phyloP scores from a whole-genome alignment of 2,113 vertebrate species.

The Colistium nudipinnis region DNA sequence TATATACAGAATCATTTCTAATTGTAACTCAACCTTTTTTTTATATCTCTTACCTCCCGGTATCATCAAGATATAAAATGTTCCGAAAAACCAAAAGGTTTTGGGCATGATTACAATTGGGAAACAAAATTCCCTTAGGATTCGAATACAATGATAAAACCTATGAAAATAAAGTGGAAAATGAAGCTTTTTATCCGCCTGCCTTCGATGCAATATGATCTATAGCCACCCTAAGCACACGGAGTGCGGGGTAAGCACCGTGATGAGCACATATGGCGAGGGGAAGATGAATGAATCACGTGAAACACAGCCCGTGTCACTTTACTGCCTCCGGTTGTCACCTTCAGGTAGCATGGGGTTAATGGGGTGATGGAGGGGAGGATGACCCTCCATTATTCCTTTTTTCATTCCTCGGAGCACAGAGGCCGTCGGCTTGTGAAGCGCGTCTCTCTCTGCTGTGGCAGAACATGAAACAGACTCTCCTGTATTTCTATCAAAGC shows the following conservation, averaged over 20 bases:
- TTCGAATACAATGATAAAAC: neutral
- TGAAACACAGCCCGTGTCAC: slow-evolving; percentile 54
- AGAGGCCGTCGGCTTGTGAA: slow-evolving; percentile 21
- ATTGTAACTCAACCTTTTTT: neutral
- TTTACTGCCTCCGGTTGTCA: slow-evolving; percentile 56
- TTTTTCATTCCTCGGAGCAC: slow-evolving; percentile 35
- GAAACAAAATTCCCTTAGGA: slow-evolving; percentile 3
- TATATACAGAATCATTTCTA: neutral
- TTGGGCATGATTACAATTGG: neutral
- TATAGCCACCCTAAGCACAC: slow-evolving; percentile 29
- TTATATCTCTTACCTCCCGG: no score
- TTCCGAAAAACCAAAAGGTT: neutral
- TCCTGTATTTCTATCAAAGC: slow-evolving; percentile 51
- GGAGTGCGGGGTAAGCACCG: slow-evolving; percentile 28
- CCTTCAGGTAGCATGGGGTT: slow-evolving; percentile 62
- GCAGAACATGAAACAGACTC: slow-evolving; percentile 54
- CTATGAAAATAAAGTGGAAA: slow-evolving; percentile 12
- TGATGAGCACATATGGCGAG: slow-evolving; percentile 62
- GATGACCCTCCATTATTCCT: slow-evolving; percentile 34
- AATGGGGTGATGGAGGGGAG: slow-evolving; percentile 53
- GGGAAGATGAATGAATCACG: slow-evolving; percentile 62
- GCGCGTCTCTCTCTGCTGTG: slow-evolving; percentile 22
- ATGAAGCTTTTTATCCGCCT: slow-evolving; percentile 26
- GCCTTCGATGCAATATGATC: slow-evolving; percentile 45
- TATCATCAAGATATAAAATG: no score